phyloP scores from a whole-genome alignment of 1,140 invertebrate species.

The Glomeris maerens region DNA sequence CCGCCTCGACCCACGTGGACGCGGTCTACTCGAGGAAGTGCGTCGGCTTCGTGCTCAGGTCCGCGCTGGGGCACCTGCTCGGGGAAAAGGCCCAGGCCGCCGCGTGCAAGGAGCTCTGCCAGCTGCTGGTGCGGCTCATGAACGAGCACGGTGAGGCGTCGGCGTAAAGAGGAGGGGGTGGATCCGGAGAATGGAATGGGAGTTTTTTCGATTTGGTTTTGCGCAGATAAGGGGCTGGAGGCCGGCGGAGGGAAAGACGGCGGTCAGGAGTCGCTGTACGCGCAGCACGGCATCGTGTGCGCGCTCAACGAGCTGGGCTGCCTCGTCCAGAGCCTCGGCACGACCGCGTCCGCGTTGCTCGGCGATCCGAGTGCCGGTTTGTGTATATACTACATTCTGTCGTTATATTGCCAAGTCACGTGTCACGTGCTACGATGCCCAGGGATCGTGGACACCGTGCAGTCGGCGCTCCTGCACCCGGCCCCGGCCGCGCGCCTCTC shows the following conservation, averaged over 20 bases:
- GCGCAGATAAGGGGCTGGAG: conserved; percentile 7
- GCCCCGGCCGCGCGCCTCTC: conserved; percentile 78
- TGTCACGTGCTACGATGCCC: too few species aligned
- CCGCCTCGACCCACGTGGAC: conserved; percentile 87
- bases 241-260: conserved; percentile 14
- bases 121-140: conserved; percentile 85
- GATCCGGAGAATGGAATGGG: conserved; percentile 6
- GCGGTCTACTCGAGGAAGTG: conserved; percentile 96
- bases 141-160: conserved; percentile 45
- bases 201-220: not conserved
- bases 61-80: conserved; percentile 79
- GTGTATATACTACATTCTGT: conserved; percentile 14
- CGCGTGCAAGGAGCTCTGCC: conserved; percentile 86
- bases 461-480: conserved; percentile 78
- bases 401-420: not conserved
- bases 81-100: conserved; percentile 92
- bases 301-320: conserved; percentile 72
- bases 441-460: conserved; percentile 45
- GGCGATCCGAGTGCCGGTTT: conserved; percentile 68
- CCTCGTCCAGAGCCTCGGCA: conserved; percentile 68
- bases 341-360: conserved; percentile 74
- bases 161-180: too few species aligned
- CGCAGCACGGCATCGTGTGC: conserved; percentile 86
- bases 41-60: conserved; percentile 84
- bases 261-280: conserved; percentile 50